A percentile compares a stretch with the other conserved stretches of the same genome.
phyloP scores from a whole-genome alignment of 2,797 vertebrate genomes.

The Garrulus glandarius region DNA sequence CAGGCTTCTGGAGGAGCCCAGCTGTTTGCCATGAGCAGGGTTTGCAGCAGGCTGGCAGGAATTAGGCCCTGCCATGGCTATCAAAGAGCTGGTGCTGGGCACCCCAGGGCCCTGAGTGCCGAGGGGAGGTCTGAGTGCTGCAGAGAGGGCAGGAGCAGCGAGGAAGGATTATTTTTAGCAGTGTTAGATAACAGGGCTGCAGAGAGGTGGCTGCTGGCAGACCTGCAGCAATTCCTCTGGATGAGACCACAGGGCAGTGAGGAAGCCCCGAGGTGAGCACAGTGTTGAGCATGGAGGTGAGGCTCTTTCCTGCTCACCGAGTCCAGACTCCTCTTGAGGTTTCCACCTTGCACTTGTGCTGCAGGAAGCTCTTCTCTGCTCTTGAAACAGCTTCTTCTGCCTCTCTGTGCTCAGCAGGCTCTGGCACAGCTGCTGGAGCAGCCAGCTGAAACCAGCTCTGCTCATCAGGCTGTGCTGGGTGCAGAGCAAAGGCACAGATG shows the following conservation, averaged over 20 bases:
- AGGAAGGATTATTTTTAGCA: background rate
- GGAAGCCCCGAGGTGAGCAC: background rate
- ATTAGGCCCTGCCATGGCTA: background rate
- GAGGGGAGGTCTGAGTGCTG: background rate
- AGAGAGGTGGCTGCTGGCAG: background rate
- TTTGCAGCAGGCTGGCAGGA: background rate
- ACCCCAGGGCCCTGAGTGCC: fast-evolving
- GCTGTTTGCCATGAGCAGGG: background rate
- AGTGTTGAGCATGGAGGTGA: fast-evolving
- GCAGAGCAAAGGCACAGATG: background rate
- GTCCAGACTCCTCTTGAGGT: background rate
- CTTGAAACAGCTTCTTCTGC: background rate
- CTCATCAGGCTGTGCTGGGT: background rate
- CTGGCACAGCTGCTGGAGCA: background rate
- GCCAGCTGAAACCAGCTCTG: background rate
- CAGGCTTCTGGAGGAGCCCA: background rate
- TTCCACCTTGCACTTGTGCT: background rate
- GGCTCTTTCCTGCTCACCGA: background rate
- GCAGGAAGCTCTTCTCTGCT: background rate
- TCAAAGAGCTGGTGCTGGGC: background rate
- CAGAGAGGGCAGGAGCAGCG: background rate
- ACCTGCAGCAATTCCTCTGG: background rate
- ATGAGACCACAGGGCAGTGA: fast-evolving
- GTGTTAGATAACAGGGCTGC: background rate
- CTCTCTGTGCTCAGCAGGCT: background rate